Evolutionary conservation across 2,797 vertebrate genomes (phyloP).

Genomic region (Coendou prehensilis): DNA sequence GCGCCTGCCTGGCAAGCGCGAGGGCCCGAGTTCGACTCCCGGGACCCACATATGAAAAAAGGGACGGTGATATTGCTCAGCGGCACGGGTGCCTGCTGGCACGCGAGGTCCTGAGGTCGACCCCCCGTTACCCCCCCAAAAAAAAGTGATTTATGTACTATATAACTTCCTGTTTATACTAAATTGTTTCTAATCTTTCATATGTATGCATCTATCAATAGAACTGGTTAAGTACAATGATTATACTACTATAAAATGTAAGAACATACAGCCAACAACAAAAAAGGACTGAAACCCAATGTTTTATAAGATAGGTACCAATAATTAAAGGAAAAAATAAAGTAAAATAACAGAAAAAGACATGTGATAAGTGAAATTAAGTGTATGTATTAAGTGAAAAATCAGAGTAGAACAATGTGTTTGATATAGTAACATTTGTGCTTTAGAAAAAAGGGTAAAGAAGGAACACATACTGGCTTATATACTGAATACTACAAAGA

Average conservation of each 20-base stretch:
- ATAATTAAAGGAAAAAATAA: neutral
- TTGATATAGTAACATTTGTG: neutral
- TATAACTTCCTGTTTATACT: neutral
- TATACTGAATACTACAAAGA: neutral
- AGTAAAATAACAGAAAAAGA: neutral
- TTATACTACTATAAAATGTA: slow-evolving; percentile 5
- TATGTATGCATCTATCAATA: slow-evolving; percentile 20
- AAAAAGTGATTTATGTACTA: neutral
- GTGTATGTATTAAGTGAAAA: neutral
- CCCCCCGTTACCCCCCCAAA: too few relatives aligned
- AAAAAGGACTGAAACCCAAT: neutral
- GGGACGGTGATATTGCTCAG: too few relatives aligned
- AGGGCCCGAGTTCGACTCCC: too few relatives aligned
- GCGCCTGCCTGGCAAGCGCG: too few relatives aligned
- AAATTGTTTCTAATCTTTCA: slow-evolving; percentile 41
- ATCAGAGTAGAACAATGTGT: neutral
- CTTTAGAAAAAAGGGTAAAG: neutral
- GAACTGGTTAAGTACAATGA: slow-evolving; percentile 16
- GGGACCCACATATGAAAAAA: too few relatives aligned
- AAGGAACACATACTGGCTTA: neutral
- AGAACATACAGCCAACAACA: neutral
- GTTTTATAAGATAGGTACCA: neutral
- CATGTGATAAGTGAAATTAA: neutral
- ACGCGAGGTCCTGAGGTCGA: too few relatives aligned
- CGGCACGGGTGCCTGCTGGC: too few relatives aligned